Evolutionary conservation across 2,113 vertebrate genomes (phyloP).

Genomic region (Meles meles): DNA sequence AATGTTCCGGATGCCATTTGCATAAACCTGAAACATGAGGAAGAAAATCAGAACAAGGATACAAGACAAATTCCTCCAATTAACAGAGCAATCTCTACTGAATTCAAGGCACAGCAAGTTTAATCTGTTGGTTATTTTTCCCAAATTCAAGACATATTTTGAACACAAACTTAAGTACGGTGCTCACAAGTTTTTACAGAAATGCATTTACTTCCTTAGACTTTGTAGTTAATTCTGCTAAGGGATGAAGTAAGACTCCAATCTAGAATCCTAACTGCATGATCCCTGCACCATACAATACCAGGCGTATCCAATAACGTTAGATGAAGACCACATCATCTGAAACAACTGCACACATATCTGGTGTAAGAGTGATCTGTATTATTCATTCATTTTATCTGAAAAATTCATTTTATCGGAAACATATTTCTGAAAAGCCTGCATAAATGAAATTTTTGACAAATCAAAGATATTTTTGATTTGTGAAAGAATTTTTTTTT

Average conservation of each 20-base stretch:
- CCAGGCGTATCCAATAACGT: neutral
- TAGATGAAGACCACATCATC: neutral
- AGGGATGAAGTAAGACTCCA: neutral
- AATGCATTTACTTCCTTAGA: neutral
- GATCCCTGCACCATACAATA: too few species aligned
- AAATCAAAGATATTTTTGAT: neutral
- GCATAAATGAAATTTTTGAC: neutral
- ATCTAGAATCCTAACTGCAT: neutral
- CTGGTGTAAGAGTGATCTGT: neutral
- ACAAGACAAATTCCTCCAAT: neutral
- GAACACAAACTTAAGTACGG: neutral
- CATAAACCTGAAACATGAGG: conserved; percentile 87
- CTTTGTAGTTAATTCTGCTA: neutral
- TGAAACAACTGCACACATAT: neutral
- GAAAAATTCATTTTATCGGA: neutral
- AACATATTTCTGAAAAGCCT: neutral
- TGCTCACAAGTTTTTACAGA: neutral
- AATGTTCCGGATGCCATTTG: conserved; percentile 98
- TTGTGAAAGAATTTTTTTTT: neutral
- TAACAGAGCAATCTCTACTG: neutral
- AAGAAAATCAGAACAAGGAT: neutral
- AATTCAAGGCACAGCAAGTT: neutral
- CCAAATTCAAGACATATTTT: neutral
- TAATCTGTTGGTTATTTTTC: neutral
- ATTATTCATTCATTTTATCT: neutral